Base-by-base conservation (phyloP, 2,113 vertebrate genomes). In the Marmota flaviventris region DNA sequence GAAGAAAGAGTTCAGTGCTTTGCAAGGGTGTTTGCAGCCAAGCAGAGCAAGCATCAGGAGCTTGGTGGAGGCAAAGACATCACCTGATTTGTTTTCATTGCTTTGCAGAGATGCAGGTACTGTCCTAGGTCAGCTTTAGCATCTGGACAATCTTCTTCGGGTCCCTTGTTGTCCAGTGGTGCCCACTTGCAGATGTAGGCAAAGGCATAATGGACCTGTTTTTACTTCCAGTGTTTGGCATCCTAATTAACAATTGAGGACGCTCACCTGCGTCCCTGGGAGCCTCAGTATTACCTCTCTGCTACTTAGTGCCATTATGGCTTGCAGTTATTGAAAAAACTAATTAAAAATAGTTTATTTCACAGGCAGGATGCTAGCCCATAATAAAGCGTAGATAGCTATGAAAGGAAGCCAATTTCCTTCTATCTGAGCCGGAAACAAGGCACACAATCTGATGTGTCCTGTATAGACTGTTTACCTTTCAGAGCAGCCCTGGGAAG, bases 281-380 rank as follows among this genome's bases (percentile, higher is more conserved):
- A 91, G 69, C 20, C 45, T 73, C 17, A 8, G 20, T 9, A 32
- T 84, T n/a, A 86, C 34, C 22, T 53, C 56, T 77, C 7, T 92
- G 56, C 29, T 81, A 3, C 69, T 25, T 63, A 34, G 48, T 73
- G 37, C 63, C 53, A 6, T 88, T 81, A 85, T 2, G 65, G 69
- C 63, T 69, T 77, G 39, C 17, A 24, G 67, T 73, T 95, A 48
- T 67, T 20, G 24, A 34, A 67, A 92, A 94, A 72, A 45, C 53
- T 89, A 45, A 86, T 96, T 91, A 83, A 85, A 85, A 91, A 56
- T 78, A 85, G 79, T 77, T 82, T 69, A 86, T 82, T 86, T 51
- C 90, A 24, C 39, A 75, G 78, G 48, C 45, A 61, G 85, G 67
- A 34, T 67, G 73, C 22, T 42, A 76, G 61, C 53, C 61, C 34